These are phyloP conservation scores for Prosopocoilus inquinatus DNA, from an alignment of 2,888 invertebrate species.

Conservation along the genomic window DNA sequence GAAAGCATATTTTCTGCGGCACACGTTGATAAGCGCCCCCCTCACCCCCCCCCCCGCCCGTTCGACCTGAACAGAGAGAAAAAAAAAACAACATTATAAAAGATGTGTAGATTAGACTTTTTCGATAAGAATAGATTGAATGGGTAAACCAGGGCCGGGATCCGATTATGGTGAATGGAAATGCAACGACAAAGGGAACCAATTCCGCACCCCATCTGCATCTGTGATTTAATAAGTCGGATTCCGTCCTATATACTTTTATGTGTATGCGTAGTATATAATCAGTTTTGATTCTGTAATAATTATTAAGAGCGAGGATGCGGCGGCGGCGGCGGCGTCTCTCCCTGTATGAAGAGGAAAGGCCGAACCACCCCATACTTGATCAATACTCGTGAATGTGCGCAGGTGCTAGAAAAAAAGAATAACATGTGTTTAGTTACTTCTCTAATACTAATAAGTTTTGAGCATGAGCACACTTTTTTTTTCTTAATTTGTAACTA, in stretches of 20 bases:
- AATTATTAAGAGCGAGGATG: conserved; percentile 14
- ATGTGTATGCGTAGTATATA: conserved; percentile 11
- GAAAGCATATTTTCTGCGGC: too few relatives aligned
- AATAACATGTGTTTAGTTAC: neutral
- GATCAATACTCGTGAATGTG: conserved; percentile 16
- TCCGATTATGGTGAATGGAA: conserved; percentile 40
- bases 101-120: conserved; percentile 23
- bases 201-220: conserved; percentile 40
- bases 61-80: neutral
- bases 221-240: conserved; percentile 30
- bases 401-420: conserved; percentile 16
- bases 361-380: neutral
- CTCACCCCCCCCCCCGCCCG: too few relatives aligned
- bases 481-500: too few relatives aligned
- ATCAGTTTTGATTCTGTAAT: conserved; percentile 24
- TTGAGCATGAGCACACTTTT: too few relatives aligned
- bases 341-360: too few relatives aligned
- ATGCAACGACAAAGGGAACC: conserved; percentile 39
- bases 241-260: conserved; percentile 16
- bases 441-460: too few relatives aligned
- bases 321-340: too few relatives aligned
- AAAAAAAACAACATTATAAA: conserved; percentile 15
- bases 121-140: conserved; percentile 35
- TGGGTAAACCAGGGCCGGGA: conserved; percentile 32
- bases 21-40: too few relatives aligned